These are phyloP conservation scores for Gadus macrocephalus DNA, from an alignment of 2,113 vertebrate genomes.

Conservation along the genomic window DNA sequence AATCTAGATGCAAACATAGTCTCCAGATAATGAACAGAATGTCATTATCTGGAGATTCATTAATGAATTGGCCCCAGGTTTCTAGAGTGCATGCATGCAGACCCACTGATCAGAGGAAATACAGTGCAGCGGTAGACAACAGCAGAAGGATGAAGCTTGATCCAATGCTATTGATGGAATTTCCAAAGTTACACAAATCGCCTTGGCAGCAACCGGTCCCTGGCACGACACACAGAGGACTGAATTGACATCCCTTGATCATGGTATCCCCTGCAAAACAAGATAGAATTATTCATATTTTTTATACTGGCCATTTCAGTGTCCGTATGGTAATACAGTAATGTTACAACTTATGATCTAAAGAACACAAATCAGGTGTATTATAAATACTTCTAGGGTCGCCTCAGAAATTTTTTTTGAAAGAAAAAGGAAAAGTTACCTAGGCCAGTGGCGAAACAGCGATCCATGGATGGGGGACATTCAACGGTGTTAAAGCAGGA, in stretches of 20 bases:
- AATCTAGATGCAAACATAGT: no score
- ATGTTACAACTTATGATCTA: no score
- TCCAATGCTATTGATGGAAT: background rate
- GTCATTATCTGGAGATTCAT: no score
- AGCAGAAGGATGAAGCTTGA: slow-evolving; percentile 40
- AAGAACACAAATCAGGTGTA: no score
- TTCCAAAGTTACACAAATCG: slow-evolving; percentile 48
- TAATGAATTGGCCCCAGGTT: no score
- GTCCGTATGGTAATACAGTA: no score
- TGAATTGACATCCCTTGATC: slow-evolving; percentile 40
- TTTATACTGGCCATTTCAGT: no score
- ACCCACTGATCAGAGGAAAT: background rate
- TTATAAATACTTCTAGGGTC: no score
- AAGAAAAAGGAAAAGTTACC: no score
- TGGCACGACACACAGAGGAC: accelerated
- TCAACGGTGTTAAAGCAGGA: slow-evolving; percentile 43
- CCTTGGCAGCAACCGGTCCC: slow-evolving; percentile 43
- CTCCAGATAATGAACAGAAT: no score
- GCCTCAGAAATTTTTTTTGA: background rate
- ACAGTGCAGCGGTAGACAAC: no score
- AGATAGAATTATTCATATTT: background rate
- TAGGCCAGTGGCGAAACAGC: slow-evolving; percentile 31
- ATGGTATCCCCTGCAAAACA: slow-evolving; percentile 15
- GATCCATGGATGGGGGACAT: slow-evolving; percentile 35
- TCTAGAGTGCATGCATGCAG: no score